These are phyloP conservation scores for Prenolepis imparis DNA, from an alignment of 2,888 invertebrate genomes.

Conservation along the genomic window DNA sequence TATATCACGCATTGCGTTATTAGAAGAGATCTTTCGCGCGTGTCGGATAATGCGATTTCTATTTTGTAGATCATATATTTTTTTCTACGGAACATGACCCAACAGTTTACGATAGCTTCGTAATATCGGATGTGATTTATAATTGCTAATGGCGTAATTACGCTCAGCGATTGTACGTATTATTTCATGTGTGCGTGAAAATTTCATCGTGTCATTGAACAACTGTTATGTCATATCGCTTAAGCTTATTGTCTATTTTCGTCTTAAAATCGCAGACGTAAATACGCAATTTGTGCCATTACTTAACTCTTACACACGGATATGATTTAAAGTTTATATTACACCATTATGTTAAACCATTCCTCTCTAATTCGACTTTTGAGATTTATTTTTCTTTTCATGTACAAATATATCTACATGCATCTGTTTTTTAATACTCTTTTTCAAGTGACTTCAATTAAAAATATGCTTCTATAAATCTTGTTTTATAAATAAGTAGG, in stretches of 20 bases:
- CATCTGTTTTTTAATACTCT: not conserved
- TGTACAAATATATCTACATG: not conserved
- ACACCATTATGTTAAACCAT: not conserved
- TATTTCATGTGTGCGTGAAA: not conserved
- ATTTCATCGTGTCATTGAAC: not conserved
- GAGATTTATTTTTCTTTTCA: not conserved
- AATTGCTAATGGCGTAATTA: not conserved
- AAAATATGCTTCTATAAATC: not conserved
- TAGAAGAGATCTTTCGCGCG: not conserved
- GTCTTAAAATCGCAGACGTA: not conserved
- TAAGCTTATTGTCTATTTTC: not conserved
- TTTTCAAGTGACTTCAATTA: not conserved
- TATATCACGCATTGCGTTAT: constrained; percentile 29
- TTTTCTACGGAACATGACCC: not conserved
- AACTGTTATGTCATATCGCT: not conserved
- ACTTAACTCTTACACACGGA: not conserved
- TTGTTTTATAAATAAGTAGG: not conserved
- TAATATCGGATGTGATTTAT: not conserved
- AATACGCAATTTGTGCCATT: constrained; percentile 13
- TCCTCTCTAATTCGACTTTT: not conserved
- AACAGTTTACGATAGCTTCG: not conserved
- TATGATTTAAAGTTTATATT: not conserved
- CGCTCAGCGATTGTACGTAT: not conserved
- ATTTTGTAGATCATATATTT: not conserved
- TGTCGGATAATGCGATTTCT: not conserved